Conservation (phyloP, 2,888 invertebrate genomes). For the Catocala sponsa region DNA sequence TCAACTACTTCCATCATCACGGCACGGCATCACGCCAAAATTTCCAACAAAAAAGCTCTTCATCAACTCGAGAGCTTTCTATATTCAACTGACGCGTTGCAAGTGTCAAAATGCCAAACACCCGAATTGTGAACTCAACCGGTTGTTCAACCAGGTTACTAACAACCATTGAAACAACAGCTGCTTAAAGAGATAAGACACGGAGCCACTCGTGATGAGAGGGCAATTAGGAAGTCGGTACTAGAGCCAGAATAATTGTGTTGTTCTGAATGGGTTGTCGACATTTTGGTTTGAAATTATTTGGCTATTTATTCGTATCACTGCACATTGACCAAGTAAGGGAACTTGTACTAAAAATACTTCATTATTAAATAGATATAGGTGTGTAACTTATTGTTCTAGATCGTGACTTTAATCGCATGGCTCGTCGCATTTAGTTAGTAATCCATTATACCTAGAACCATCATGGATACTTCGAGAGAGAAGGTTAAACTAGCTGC, state of each 20-base stretch:
- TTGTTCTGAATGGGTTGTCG: conserved; percentile 5
- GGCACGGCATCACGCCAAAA: background rate
- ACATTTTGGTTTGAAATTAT: conserved; percentile 1
- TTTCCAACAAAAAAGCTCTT: conserved; percentile 10
- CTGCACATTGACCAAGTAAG: too few species aligned
- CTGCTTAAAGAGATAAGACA: conserved; percentile 15
- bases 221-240: conserved; percentile 13
- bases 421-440: too few species aligned
- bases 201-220: conserved; percentile 10
- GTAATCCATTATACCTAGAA: too few species aligned
- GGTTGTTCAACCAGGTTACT: conserved; percentile 11
- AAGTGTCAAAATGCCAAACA: conserved; percentile 18
- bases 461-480: too few species aligned
- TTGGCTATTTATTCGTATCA: too few species aligned
- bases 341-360: too few species aligned
- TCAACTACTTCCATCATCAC: too few species aligned
- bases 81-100: conserved; percentile 1
- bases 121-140: conserved; percentile 8
- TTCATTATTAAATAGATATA: too few species aligned
- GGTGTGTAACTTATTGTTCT: too few species aligned
- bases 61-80: conserved; percentile 6
- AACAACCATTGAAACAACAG: conserved; percentile 14
- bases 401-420: too few species aligned
- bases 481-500: too few species aligned
- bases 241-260: conserved; percentile 14